phyloP scores from a whole-genome alignment of 2,888 invertebrate species.

The Xiphydria camelus region DNA sequence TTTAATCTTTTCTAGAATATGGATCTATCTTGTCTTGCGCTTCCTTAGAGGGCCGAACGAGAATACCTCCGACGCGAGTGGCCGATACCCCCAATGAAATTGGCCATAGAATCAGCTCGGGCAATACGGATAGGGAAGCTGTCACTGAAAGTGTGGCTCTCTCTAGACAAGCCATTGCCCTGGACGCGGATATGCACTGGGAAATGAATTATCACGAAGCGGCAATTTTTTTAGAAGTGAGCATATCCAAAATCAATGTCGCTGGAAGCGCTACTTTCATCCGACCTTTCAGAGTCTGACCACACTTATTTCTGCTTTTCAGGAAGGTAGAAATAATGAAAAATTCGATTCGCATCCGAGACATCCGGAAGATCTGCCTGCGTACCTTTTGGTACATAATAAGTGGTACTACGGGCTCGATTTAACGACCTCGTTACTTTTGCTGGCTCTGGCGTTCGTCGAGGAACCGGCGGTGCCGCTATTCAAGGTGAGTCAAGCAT shows the following conservation, averaged over 20 bases:
- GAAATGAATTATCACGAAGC: conserved; percentile 90
- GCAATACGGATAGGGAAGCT: conserved; percentile 29
- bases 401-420: conserved; percentile 85
- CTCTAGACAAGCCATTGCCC: conserved; percentile 36
- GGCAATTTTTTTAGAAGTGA: conserved; percentile 82
- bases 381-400: conserved; percentile 85
- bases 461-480: conserved; percentile 80
- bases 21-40: conserved; percentile 55
- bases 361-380: conserved; percentile 79
- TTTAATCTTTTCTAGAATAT: conserved; percentile 53
- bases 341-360: conserved; percentile 88
- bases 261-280: background rate
- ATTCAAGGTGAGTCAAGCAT: conserved; percentile 68
- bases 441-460: conserved; percentile 75
- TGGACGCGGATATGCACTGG: conserved; percentile 66
- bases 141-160: conserved; percentile 45
- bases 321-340: conserved; percentile 90
- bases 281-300: conserved; percentile 8
- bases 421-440: conserved; percentile 72
- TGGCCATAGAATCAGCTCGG: conserved; percentile 33
- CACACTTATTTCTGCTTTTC: conserved; percentile 45
- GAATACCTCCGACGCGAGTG: conserved; percentile 34
- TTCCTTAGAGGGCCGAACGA: conserved; percentile 46
- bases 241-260: conserved; percentile 1
- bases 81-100: conserved; percentile 37